A percentile compares a stretch with the other conserved stretches of the same genome.
These are phyloP conservation scores for Vimba vimba DNA, from an alignment of 2,113 vertebrate genomes.

Conservation along the genomic window DNA sequence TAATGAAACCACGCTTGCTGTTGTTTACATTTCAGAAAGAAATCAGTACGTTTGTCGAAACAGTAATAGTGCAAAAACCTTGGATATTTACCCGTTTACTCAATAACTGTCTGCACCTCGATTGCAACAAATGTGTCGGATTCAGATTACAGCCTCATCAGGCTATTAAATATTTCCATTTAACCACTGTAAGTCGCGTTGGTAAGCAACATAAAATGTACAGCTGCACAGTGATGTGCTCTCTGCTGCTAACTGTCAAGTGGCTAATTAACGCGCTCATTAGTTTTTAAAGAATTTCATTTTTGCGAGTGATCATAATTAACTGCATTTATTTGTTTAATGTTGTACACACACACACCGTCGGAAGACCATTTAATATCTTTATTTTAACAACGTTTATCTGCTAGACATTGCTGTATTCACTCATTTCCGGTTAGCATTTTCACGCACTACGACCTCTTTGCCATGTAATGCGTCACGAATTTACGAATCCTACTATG, in stretches of 20 bases:
- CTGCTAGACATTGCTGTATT: too few species aligned
- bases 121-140: background rate
- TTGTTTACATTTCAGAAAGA: background rate
- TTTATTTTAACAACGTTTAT: background rate
- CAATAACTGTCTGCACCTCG: background rate
- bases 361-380: background rate
- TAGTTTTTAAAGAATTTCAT: background rate
- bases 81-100: conserved; percentile 10
- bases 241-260: background rate
- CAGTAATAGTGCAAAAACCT: background rate
- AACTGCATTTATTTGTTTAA: background rate
- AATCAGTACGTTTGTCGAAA: background rate
- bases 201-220: background rate
- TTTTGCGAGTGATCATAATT: background rate
- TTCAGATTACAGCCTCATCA: background rate
- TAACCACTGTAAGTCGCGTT: background rate
- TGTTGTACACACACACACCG: background rate
- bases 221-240: background rate
- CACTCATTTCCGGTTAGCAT: conserved; percentile 5
- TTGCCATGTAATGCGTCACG: too few species aligned
- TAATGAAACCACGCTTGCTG: background rate
- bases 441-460: background rate
- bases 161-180: background rate
- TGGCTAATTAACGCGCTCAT: background rate
- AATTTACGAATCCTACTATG: too few species aligned